Evolutionary conservation across 2,888 invertebrate genomes (phyloP).

Genomic region (Melanophora roralis): DNA sequence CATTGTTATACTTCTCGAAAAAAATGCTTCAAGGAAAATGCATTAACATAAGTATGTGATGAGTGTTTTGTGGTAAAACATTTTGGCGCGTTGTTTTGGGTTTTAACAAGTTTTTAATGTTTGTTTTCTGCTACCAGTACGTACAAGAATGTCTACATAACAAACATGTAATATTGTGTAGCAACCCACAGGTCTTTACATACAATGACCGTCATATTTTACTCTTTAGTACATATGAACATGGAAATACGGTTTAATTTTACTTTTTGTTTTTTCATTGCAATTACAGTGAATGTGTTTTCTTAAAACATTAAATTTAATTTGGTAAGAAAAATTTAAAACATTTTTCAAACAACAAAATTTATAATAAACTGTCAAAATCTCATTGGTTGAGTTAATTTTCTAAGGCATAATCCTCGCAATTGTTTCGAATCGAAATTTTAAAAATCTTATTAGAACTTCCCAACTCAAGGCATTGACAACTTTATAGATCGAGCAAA

Average conservation of each 20-base stretch:
- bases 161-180: not conserved
- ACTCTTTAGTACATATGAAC: not conserved
- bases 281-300: constrained; percentile 29
- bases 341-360: no score
- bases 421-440: no score
- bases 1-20: constrained; percentile 22
- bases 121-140: constrained; percentile 2
- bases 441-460: no score
- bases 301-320: constrained; percentile 21
- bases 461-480: no score
- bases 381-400: not conserved
- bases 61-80: constrained; percentile 59
- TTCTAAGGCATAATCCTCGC: no score
- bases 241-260: constrained; percentile 20
- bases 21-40: constrained; percentile 53
- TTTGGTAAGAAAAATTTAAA: no score
- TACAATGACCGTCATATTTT: constrained; percentile 48
- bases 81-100: constrained; percentile 54
- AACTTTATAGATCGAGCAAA: no score
- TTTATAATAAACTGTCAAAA: not conserved
- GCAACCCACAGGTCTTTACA: constrained; percentile 26
- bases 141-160: no score
- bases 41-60: constrained; percentile 62
- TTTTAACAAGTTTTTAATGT: constrained; percentile 17
- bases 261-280: not conserved